phyloP scores from a whole-genome alignment of 2,113 vertebrate species.

The Coryphaenoides rupestris region DNA sequence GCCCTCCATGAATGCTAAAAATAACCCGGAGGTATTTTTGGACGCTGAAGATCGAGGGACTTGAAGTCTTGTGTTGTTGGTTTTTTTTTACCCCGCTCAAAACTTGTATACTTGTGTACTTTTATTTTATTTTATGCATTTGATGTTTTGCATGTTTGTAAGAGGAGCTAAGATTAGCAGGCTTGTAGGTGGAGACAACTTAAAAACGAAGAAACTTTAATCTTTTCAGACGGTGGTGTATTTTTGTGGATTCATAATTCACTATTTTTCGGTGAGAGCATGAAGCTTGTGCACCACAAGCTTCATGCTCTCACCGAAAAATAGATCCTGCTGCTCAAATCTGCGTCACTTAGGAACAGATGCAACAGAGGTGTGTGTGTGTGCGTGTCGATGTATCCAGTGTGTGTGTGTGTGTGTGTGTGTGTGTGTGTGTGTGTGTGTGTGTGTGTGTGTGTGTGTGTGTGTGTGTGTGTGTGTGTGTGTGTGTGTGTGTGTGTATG shows the following conservation, averaged over 20 bases:
- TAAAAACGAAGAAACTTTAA: too few relatives aligned
- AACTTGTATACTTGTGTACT: too few relatives aligned
- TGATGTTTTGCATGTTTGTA: neutral
- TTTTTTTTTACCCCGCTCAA: neutral
- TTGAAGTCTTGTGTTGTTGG: constrained; percentile 7
- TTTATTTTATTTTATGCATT: neutral
- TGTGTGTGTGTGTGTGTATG: constrained; percentile 25
- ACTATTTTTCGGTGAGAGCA: neutral
- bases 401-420: constrained; percentile 11
- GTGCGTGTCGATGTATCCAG: too few relatives aligned
- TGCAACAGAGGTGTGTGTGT: neutral
- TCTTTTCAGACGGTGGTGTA: neutral
- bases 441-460: constrained; percentile 6
- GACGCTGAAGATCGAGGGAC: constrained; percentile 18
- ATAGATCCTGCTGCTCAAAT: too few relatives aligned
- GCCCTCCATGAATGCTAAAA: constrained; percentile 44
- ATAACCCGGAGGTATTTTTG: constrained; percentile 55
- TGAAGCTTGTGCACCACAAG: neutral
- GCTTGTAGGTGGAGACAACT: too few relatives aligned
- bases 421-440: constrained; percentile 5
- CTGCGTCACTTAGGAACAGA: too few relatives aligned
- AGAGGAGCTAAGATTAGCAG: neutral
- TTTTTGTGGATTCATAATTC: too few relatives aligned
- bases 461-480: constrained; percentile 15
- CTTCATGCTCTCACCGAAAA: too few relatives aligned